Base-by-base conservation (phyloP, 2,888 invertebrate genomes). In the Lydus trimaculatus region DNA sequence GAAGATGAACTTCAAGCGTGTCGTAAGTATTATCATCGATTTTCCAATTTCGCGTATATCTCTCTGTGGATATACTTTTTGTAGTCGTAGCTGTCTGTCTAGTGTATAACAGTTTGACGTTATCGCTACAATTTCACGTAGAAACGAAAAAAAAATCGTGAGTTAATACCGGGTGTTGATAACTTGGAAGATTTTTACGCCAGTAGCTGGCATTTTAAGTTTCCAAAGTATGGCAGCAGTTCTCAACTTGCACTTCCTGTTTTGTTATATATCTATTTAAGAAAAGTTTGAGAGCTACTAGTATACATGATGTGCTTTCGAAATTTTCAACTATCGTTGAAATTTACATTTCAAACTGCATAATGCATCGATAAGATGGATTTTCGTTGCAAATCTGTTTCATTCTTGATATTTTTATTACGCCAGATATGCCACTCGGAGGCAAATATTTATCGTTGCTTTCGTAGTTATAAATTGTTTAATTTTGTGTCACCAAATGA, bases 1-100 rank as follows among this genome's bases (percentile, higher is more conserved):
- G 95, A 95, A 86, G 95, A 97, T 84, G 96, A 97, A 85, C 92
- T 93, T 85, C 95, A 95, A 84, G 89, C 92, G 67, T 97, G 96
- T 85, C 92, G 96, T 96, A 89, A 94, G 95, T 94, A 86, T 48
- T 28, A 33, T 11, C 59, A 59, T 59, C 59, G 28, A 59, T 59
- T 59, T 59, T 25, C 59, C 6, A 60, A 11, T 31, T 36, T 31
- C 20, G 11, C n/a, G n/a, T 60, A 13, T 31, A 31, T 60, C 43
- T 8, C 11, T 52, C 20, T 48, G 20, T 0, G 31, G 33, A n/a
- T 17, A n/a, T 23, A n/a, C 33, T 60, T 33, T 8, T 31, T 36
- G 6, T 20, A n/a, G 28, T n/a, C n/a, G n/a, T 31, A 31, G 15
- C 33, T 15, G 6, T 33, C 31, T 33, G 20, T 61, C 61, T 33